A percentile compares a stretch with the other conserved stretches of the same genome.
Evolutionary conservation across 2,888 invertebrate species (phyloP).

Genomic region (Nysson spinosus): DNA sequence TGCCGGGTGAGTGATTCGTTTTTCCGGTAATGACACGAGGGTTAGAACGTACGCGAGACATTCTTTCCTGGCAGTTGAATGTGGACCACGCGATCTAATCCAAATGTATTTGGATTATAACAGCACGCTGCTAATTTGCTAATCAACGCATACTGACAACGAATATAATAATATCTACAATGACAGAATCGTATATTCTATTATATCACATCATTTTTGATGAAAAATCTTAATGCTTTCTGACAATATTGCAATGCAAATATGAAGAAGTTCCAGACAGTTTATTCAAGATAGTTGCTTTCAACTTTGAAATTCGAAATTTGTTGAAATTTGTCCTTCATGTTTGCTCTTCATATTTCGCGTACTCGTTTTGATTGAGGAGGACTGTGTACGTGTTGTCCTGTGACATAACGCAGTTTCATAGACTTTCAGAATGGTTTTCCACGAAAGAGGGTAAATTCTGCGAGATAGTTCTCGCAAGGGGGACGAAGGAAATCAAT

Average conservation of each 20-base stretch:
- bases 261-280: background rate
- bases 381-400: slow-evolving; percentile 33
- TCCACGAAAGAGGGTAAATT: slow-evolving; percentile 70
- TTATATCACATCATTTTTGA: background rate
- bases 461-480: slow-evolving; percentile 69
- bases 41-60: too few relatives aligned
- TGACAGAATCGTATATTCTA: background rate
- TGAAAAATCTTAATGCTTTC: too few relatives aligned
- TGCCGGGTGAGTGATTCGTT: too few relatives aligned
- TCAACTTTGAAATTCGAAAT: background rate
- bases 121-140: too few relatives aligned
- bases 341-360: background rate
- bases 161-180: too few relatives aligned
- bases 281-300: too few relatives aligned
- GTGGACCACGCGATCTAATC: too few relatives aligned
- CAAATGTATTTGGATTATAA: too few relatives aligned
- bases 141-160: too few relatives aligned
- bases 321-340: background rate
- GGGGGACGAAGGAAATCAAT: slow-evolving; percentile 76
- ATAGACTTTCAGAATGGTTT: slow-evolving; percentile 57
- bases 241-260: background rate
- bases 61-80: too few relatives aligned
- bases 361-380: background rate
- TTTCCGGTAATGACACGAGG: too few relatives aligned
- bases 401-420: slow-evolving; percentile 39